Evolutionary conservation across 1,140 invertebrate genomes (phyloP).

Genomic region (Ylistrum balloti): DNA sequence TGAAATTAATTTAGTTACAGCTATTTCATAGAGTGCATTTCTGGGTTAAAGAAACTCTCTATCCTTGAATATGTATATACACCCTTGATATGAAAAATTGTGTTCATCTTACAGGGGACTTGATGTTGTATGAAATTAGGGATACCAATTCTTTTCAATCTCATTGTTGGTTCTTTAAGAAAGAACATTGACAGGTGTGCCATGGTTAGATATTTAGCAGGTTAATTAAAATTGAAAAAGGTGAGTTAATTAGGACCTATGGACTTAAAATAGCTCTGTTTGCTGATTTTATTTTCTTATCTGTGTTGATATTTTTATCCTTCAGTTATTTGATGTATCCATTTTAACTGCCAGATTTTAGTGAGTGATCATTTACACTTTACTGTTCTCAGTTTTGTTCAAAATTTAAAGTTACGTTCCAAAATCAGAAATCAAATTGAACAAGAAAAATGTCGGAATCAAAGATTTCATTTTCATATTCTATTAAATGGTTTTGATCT

Average conservation of each 20-base stretch:
- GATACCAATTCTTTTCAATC: too few relatives aligned
- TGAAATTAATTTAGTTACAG: too few relatives aligned
- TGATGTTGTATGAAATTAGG: too few relatives aligned
- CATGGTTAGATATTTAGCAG: too few relatives aligned
- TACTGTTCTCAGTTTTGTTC: not conserved
- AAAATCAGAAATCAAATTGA: not conserved
- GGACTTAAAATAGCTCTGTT: not conserved
- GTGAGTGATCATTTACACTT: not conserved
- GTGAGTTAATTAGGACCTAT: not conserved
- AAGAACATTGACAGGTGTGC: too few relatives aligned
- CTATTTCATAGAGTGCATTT: too few relatives aligned
- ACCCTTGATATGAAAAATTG: too few relatives aligned
- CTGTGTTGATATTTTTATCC: not conserved
- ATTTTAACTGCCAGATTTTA: slow-evolving; percentile 3
- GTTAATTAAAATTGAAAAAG: not conserved
- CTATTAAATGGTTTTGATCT: not conserved
- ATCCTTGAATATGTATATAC: too few relatives aligned
- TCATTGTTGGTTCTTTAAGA: too few relatives aligned
- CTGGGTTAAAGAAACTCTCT: too few relatives aligned
- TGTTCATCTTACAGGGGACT: too few relatives aligned
- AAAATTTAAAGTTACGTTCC: not conserved
- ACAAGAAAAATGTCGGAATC: not conserved
- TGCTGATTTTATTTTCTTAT: slow-evolving; percentile 19
- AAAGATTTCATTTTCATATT: not conserved
- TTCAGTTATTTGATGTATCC: not conserved